Conservation (phyloP, 2,888 invertebrate genomes). For the Strigamia maritima region DNA sequence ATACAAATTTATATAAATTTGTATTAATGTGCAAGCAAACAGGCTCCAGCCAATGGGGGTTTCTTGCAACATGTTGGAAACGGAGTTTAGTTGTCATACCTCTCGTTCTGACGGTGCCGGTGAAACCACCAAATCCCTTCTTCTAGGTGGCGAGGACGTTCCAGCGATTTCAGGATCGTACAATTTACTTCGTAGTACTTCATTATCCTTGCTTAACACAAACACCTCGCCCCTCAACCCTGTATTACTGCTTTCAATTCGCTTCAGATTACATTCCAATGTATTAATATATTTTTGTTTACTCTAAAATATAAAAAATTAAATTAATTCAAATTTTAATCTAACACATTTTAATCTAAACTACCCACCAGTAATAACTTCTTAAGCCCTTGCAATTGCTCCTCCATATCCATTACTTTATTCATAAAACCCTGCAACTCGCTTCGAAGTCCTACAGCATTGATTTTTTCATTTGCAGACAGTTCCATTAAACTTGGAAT, state of each 20-base stretch:
- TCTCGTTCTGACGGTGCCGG: constrained; percentile 27
- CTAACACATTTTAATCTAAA: no score
- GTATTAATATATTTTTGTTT: constrained; percentile 37
- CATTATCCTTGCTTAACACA: constrained; percentile 29
- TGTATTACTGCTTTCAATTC: constrained; percentile 33
- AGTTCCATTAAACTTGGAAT: constrained; percentile 35
- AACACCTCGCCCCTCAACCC: constrained; percentile 29
- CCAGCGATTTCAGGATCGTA: background rate
- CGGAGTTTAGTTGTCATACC: no score
- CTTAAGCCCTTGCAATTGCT: constrained; percentile 33
- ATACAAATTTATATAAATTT: no score
- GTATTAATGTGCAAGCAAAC: no score
- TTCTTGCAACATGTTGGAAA: no score
- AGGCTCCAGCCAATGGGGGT: no score
- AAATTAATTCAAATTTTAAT: background rate
- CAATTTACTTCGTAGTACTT: background rate
- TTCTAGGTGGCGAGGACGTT: background rate
- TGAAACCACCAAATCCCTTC: background rate
- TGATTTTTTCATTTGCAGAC: constrained; percentile 22
- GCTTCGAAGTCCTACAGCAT: constrained; percentile 2
- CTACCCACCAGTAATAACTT: background rate
- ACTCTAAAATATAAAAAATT: background rate
- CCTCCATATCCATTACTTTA: constrained; percentile 38
- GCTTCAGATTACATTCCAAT: constrained; percentile 36
- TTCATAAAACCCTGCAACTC: constrained; percentile 36